Base-by-base conservation (phyloP, 1,140 invertebrate genomes). In the Pogonus chalceus region DNA sequence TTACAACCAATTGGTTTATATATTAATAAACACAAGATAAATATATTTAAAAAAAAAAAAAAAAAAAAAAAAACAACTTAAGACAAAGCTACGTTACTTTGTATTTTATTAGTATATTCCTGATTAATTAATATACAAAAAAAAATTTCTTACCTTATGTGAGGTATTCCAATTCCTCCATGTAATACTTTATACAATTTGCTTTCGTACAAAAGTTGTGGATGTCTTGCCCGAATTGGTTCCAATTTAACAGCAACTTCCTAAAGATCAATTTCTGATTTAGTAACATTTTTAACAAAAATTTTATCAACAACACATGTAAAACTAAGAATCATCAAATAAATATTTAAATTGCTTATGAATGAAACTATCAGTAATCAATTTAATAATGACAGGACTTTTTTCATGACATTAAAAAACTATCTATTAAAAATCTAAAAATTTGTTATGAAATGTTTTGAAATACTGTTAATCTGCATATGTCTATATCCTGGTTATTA, bases 201-300 rank as follows among this genome's bases (percentile, higher is more conserved):
- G 58, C 87, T 90, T 73, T 96, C 92, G 70, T 94, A 94, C 4
- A 91, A 73, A 52, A 96, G 76, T 69, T 96, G 90, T 21, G 91
- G 92, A 72, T 95, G 91, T 63, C 87, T 80, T 21, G 90, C 88
- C 69, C 84, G 82, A n/a, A 83, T 72, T 56, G 80, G 83, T 76
- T 96, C 92, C 60, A 96, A 72, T 73, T 96, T 96, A 14, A 95
- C 87, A 58, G 92, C 92, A 24, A 96, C 92, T 78, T 95, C 89
- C 85, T 88, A 20, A 47, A 35, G 14, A 54, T 54, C 35, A 3
- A 53, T 43, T 16, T 39, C 21, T 7, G 39, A 20, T 20, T 26
- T 43, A 43, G 20, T 9, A 53, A 43, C 35, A 51, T 26, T 26
- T 21, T 22, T 14, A 49, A n/a, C 9, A 9, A 21, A 9, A 3